Conservation (phyloP, 2,113 vertebrate species). For the Equus przewalskii region DNA sequence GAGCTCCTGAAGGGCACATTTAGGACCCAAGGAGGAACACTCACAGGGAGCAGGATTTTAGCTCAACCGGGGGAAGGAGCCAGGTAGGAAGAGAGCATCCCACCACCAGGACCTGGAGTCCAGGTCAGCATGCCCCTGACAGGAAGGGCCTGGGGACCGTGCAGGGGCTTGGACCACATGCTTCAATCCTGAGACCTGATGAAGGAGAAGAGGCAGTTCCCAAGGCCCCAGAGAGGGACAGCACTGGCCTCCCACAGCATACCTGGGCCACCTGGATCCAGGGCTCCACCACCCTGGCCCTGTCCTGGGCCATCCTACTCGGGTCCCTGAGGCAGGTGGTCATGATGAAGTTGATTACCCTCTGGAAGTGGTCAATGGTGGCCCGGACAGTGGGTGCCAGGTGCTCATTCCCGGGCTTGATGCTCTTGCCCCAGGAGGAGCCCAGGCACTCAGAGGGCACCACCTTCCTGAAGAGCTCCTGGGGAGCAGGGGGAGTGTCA, state of each 20-base stretch:
- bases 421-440: slow-evolving; percentile 96
- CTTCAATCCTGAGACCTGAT: neutral
- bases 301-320: slow-evolving; percentile 90
- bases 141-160: neutral
- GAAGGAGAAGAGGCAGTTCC: neutral
- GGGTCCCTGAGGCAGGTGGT: slow-evolving; percentile 92
- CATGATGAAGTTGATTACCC: slow-evolving; percentile 94
- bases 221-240: too few relatives aligned
- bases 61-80: neutral
- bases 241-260: neutral
- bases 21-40: too few relatives aligned
- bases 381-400: slow-evolving; percentile 93
- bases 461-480: slow-evolving; percentile 92
- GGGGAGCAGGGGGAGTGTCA: neutral
- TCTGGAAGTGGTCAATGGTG: slow-evolving; percentile 91
- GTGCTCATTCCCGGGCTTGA: slow-evolving; percentile 97
- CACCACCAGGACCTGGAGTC: neutral
- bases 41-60: neutral
- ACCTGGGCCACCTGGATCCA: slow-evolving; percentile 96
- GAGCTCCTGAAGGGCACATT: neutral
- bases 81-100: neutral
- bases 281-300: slow-evolving; percentile 92
- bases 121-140: too few relatives aligned
- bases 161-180: too few relatives aligned
- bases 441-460: slow-evolving; percentile 95